Evolutionary conservation across 2,113 vertebrate species (phyloP), one percentile per base, ranked within the genome.

Genomic region (Epinephelus lanceolatus): DNA sequence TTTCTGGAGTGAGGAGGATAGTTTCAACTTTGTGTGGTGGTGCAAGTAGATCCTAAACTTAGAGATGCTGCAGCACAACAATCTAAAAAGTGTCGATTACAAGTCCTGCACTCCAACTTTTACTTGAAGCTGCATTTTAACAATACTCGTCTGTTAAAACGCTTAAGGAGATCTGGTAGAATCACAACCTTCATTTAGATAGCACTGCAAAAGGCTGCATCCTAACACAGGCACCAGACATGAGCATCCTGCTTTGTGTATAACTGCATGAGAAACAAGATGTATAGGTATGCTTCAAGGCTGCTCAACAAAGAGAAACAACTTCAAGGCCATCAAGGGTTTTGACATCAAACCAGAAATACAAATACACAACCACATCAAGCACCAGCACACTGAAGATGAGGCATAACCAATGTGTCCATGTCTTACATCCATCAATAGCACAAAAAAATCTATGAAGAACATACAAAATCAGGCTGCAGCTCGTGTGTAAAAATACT

Each of bases 1-100:
- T 33, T 67, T 56, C 73, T 27, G 25, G 56, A 70, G 76, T 33
- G 49, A 76, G 71, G 15, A 21, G 27, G 27, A 18, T 56, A 60
- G 45, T 53, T 72, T 75, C 19, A 51, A 70, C 49, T 27, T 57
- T 47, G n/a, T 68, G 47, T 3, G 5, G 30, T 19, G 40, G 27
- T 25, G n/a, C 27, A 30, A 57, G 40, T 5, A 45, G 52, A 70
- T 52, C n/a, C 21, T 61, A n/a, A 8, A 21, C 77, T 57, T 33
- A 6, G 19, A 61, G 56, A 40, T 82, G 51, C 17, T 37, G 9
- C 53, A 72, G 55, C 9, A 55, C 7, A 65, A 51, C 71, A 51
- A 33, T 6, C 8, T 37, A 42, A 57, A 49, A 52, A 71, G 53
- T 14, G 33, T 56, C n/a, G 19, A 66, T 67, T 30, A 52, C 14